These are phyloP conservation scores for Cephalopholis sonnerati DNA, from an alignment of 2,113 vertebrate genomes.

Conservation along the genomic window DNA sequence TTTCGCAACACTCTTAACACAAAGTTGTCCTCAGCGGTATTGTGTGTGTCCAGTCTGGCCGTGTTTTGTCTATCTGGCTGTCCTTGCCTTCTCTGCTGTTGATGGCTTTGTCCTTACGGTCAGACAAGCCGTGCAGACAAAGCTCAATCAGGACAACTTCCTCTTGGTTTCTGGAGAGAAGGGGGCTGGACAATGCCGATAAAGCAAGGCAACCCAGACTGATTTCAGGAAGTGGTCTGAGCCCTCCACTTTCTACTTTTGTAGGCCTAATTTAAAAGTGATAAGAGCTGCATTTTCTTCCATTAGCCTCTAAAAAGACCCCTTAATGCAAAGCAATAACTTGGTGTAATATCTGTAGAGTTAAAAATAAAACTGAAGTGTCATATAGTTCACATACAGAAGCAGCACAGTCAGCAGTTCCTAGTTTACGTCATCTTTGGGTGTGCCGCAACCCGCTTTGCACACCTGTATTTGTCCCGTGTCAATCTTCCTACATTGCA, in stretches of 20 bases:
- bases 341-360: not conserved
- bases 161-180: constrained; percentile 61
- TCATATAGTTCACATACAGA: not conserved
- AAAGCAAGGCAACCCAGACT: constrained; percentile 49
- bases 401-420: constrained; percentile 6
- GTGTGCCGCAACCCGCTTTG: constrained; percentile 35
- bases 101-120: constrained; percentile 64
- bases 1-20: constrained; percentile 17
- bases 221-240: constrained; percentile 17
- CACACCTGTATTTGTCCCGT: constrained; percentile 49
- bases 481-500: constrained; percentile 9
- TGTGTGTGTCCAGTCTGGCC: constrained; percentile 32
- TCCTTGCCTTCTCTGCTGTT: constrained; percentile 57
- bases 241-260: not conserved
- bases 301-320: not conserved
- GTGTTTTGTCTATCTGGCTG: constrained; percentile 51
- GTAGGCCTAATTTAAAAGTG: not conserved
- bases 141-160: constrained; percentile 78
- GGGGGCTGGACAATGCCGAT: constrained; percentile 39
- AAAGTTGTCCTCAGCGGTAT: constrained; percentile 36
- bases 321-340: not conserved
- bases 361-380: not conserved
- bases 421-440: constrained; percentile 38
- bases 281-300: not conserved
- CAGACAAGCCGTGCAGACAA: constrained; percentile 72